Base-by-base conservation (phyloP, 2,888 invertebrate genomes). In the Lithophane semibrunnea region DNA sequence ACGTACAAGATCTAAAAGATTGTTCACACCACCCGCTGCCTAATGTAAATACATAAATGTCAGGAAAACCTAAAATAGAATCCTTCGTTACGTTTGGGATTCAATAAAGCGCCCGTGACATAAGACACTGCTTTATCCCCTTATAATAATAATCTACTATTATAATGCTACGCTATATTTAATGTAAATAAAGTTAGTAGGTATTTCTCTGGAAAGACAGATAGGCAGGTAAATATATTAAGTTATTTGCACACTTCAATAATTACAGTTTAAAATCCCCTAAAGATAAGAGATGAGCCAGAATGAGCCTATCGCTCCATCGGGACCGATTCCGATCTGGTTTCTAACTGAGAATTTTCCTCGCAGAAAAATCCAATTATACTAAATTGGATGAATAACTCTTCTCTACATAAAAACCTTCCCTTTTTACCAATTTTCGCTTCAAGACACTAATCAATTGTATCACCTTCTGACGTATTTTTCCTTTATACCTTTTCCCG, bases 341-440 rank as follows among this genome's bases (percentile, higher is more conserved):
- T 18, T 37, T 52, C 29, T 21, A 52, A 70, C 66, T 64, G 61
- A n/a, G 42, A 70, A 67, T 82, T 70, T 63, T 63, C n/a, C 16
- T 58, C 52, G 84, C 49, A 81, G 61, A 81, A 85, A 85, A 81
- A 85, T 76, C 63, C 85, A 85, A 85, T 83, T 63, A 66, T 12
- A 44, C 69, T 42, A 66, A 76, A 83, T 81, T 85, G 72, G 72
- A 49, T 80, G 68, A 70, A 60, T 76, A 85, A 68, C 44, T 72
- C 71, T 54, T 56, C n/a, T 56, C n/a, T 58, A 58, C 47, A n/a
- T 63, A n/a, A 52, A 63, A 64, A 71, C 56, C 82, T 66, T 58
- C 29, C 37, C 21, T 42, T 73, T 72, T 64, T 42, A 69, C 37
- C 64, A 86, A 79, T 83, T 80, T 80, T 61, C 67, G 16, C 29